Base-by-base conservation (phyloP, 2,888 invertebrate genomes). In the Eudemis profundana region DNA sequence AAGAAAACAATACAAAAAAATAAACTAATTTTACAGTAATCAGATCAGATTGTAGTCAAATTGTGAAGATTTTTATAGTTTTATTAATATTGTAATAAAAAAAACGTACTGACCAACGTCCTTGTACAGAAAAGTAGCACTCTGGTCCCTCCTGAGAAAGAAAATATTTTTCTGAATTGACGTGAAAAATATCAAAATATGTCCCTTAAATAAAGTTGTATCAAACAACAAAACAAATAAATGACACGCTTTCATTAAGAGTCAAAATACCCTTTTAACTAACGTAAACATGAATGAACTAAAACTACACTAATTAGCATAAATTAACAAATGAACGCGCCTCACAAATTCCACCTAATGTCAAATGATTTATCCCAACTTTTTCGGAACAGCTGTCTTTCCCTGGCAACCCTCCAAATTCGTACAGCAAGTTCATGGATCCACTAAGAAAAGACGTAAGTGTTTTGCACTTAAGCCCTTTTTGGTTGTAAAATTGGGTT, bases 351-450 rank as follows among this genome's bases (percentile, higher is more conserved):
- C 44, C 56, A 23, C 17, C 12, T 29, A 19, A 29, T 42, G 27
- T 27, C n/a, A 27, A 42, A 44, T 23, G 56, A 56, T 56, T 56
- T 56, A 56, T 56, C 2, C 19, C 10, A 3, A 1, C 5, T 1
- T 17, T 3, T 54, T 56, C 42, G 29, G n/a, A 19, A 15, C 54
- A 54, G 54, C 42, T 42, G 54, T 12, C 5, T 54, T n/a, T 40
- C 23, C n/a, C 40, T 56, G 56, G 56, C 56, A 56, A 17, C 2
- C 42, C 4, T 56, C 56, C 56, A 56, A 29, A 14, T n/a, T 8
- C 33, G 33, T 33, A 33, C 38, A 8, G 14, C 54, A 54, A 54
- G 40, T 54, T 27, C 42, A 44, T 3, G 7, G 19, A 2, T 23
- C 1, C 4, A 5, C 5, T 1, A 14, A 7, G 40, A 12, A 56